A percentile compares a stretch with the other conserved stretches of the same genome.
phyloP scores from a whole-genome alignment of 2,797 vertebrate genomes.

The Cottoperca gobio region DNA sequence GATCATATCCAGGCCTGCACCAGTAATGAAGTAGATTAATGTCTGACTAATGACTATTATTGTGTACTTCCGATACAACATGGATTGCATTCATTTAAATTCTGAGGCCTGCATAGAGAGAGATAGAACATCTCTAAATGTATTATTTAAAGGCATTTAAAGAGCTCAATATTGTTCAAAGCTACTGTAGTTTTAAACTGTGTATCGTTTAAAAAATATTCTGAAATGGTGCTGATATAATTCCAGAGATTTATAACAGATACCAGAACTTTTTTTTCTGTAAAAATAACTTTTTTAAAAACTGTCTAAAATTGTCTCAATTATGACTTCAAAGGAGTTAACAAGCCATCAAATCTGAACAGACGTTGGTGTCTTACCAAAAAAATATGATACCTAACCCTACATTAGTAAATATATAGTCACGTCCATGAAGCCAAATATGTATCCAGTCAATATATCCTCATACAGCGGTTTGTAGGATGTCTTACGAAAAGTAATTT shows the following conservation, averaged over 20 bases:
- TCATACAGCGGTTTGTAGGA: no score
- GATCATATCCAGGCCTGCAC: not conserved
- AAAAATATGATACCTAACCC: no score
- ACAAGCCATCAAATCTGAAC: not conserved
- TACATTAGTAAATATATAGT: no score
- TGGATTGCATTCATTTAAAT: not conserved
- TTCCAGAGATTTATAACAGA: not conserved
- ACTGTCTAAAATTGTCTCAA: not conserved
- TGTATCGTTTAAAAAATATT: not conserved
- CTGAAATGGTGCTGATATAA: not conserved
- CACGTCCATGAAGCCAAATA: no score
- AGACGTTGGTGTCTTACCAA: no score
- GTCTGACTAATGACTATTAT: not conserved
- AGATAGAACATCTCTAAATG: no score
- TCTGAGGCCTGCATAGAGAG: not conserved
- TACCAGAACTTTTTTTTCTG: no score
- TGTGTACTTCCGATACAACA: not conserved
- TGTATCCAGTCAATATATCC: no score
- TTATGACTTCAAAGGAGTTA: not conserved
- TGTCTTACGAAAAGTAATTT: no score
- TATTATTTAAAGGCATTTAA: not conserved
- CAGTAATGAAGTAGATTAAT: not conserved
- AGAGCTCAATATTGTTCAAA: not conserved
- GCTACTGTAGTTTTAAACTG: not conserved
- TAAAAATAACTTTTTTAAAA: no score